These are phyloP conservation scores for Alethe castanea DNA, from an alignment of 2,113 vertebrate genomes.

Conservation along the genomic window DNA sequence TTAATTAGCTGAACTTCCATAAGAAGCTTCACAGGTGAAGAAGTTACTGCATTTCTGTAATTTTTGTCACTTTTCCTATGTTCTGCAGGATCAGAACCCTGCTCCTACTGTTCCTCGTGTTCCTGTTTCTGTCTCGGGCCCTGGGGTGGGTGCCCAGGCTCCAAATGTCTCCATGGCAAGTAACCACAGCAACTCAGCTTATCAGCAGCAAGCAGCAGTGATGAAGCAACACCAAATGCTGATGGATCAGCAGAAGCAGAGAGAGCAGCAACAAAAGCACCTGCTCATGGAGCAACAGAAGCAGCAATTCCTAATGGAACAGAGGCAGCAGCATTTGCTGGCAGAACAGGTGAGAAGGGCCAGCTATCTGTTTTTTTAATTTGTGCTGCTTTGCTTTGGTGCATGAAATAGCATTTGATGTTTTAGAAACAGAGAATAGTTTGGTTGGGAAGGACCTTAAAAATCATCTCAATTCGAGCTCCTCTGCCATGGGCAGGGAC, in stretches of 20 bases:
- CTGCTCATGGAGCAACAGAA: slow-evolving; percentile 76
- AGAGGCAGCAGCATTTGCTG: slow-evolving; percentile 87
- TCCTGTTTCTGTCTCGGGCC: slow-evolving; percentile 73
- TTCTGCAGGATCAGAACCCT: slow-evolving; percentile 83
- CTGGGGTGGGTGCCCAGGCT: slow-evolving; percentile 72
- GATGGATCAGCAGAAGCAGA: slow-evolving; percentile 84
- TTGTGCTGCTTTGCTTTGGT: neutral
- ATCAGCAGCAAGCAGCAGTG: slow-evolving; percentile 83
- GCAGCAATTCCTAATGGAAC: slow-evolving; percentile 80
- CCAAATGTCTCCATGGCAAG: slow-evolving; percentile 75
- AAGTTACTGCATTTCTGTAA: neutral
- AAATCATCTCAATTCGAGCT: neutral
- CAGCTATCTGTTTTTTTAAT: neutral
- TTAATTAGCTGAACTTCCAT: neutral
- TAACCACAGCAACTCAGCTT: slow-evolving; percentile 79
- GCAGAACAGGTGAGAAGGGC: slow-evolving; percentile 84
- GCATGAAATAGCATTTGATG: neutral
- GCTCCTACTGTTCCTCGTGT: slow-evolving; percentile 74
- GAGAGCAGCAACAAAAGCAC: slow-evolving; percentile 77
- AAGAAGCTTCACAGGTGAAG: neutral
- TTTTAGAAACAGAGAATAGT: neutral
- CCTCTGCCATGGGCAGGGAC: neutral
- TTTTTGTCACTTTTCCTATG: neutral
- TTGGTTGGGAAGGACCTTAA: neutral
- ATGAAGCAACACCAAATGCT: slow-evolving; percentile 87